A percentile compares a stretch with the other conserved stretches of the same genome.
Conservation (phyloP, 2,888 invertebrate species). For the Lycocerus yunnanus region DNA sequence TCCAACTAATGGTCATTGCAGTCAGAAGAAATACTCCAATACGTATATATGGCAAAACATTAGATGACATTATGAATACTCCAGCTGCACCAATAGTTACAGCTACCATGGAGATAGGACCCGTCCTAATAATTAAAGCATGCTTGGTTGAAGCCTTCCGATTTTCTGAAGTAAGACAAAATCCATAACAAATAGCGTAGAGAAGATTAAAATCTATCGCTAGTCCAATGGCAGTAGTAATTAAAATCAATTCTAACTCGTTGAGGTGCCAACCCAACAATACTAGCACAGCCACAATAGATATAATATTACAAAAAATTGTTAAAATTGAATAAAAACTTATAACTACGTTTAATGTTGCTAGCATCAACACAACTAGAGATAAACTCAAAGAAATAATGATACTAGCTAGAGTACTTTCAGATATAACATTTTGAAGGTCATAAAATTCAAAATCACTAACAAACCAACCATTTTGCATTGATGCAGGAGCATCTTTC, state of each 20-base stretch:
- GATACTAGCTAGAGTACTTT: constrained; percentile 81
- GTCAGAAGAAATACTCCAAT: too few relatives aligned
- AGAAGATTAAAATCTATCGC: too few relatives aligned
- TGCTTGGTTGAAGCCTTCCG: constrained; percentile 67
- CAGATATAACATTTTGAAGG: constrained; percentile 81
- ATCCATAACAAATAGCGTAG: constrained; percentile 82
- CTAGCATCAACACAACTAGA: constrained; percentile 77
- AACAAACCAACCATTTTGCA: too few relatives aligned
- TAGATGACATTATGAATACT: constrained; percentile 83
- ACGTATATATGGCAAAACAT: constrained; percentile 84
- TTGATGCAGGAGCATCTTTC: too few relatives aligned
- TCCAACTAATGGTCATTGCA: too few relatives aligned
- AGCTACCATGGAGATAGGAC: constrained; percentile 89
- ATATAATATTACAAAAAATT: constrained; percentile 83
- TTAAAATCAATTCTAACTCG: constrained; percentile 90
- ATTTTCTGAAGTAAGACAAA: constrained; percentile 61
- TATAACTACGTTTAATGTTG: too few relatives aligned
- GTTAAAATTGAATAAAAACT: constrained; percentile 82
- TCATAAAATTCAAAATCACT: too few relatives aligned
- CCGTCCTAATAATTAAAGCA: constrained; percentile 76
- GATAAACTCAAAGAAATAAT: constrained; percentile 80
- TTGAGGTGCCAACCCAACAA: constrained; percentile 89
- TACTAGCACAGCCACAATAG: constrained; percentile 79
- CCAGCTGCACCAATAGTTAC: constrained; percentile 89
- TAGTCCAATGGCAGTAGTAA: constrained; percentile 93